A percentile compares a stretch with the other conserved stretches of the same genome.
Evolutionary conservation across 2,797 vertebrate species (phyloP).

Genomic region (Erethizon dorsatum): DNA sequence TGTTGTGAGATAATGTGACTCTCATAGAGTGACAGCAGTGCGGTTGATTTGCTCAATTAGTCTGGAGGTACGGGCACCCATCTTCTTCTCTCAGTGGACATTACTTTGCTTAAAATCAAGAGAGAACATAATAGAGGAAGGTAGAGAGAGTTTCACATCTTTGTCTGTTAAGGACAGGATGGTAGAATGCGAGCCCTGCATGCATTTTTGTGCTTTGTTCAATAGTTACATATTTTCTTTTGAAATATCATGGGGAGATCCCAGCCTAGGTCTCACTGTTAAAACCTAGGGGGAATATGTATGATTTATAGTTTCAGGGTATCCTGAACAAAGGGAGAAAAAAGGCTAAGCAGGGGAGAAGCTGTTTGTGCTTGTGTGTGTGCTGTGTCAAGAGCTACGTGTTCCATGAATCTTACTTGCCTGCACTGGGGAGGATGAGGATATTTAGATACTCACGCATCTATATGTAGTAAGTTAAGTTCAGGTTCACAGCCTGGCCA

Average conservation of each 20-base stretch:
- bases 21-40: neutral
- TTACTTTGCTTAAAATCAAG: neutral
- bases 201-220: neutral
- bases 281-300: neutral
- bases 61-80: neutral
- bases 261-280: neutral
- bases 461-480: neutral
- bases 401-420: neutral
- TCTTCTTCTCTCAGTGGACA: neutral
- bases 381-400: neutral
- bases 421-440: neutral
- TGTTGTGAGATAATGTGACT: neutral
- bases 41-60: neutral
- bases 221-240: constrained; percentile 8
- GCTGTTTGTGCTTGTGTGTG: neutral
- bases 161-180: neutral
- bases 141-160: neutral
- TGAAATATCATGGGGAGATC: constrained; percentile 14
- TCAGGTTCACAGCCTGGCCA: constrained; percentile 28
- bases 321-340: constrained; percentile 36
- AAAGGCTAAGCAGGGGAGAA: constrained; percentile 26
- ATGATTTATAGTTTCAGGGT: constrained; percentile 14
- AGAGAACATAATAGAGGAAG: neutral
- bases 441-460: neutral
- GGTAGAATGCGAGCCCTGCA: neutral